Base-by-base conservation (phyloP, 1,140 invertebrate species). In the Chrysomallon squamiferum region DNA sequence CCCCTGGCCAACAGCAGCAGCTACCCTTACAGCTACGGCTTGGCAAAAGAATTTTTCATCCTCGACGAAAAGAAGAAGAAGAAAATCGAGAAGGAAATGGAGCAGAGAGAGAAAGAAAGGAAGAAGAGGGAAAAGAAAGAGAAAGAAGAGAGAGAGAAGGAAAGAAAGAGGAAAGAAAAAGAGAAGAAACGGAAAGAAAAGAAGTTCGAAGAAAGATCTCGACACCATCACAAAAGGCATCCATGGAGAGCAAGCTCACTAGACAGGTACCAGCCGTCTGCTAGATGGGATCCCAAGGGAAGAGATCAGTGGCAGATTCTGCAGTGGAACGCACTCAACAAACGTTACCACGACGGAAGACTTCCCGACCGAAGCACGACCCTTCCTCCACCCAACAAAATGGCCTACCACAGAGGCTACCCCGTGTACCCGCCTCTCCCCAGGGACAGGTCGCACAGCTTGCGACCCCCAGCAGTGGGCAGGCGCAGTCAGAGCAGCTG, bases 41-140 rank as follows among this genome's bases (percentile, higher is more conserved):
- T 38, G 35, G 35, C 35, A 38, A 38, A 38, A 7, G 35, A 15
- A 38, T 38, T 7, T 38, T 38, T 38, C 15, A 38, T 38, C 5
- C 35, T 15, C 15, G 35, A 38, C 35, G 50, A 54, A 30, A 54
- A 54, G 50, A 54, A 27, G 25, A 54, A 54, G 50, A 30, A 54
- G 25, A 30, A 27, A 25, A 11, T 27, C 50, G 25, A 54, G 50
- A 13, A 20, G 50, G 29, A 54, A 25, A n/a, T 20, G n/a, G 45
- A 4, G 45, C n/a, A 22, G 45, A 54, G 25, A 54, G 50, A 25
- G 9, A 54, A 54, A 30, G 29, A 54, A 54, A 54, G 50, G 25
- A 27, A 15, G 25, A 29, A 20, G 25, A 54, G 25, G 18, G 22
- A 27, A 15, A 54, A 30, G 50, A 54, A 13, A 27, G 45, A 18